Evolutionary conservation across 1,140 invertebrate species (phyloP).

Genomic region (Centruroides sculpturatus): DNA sequence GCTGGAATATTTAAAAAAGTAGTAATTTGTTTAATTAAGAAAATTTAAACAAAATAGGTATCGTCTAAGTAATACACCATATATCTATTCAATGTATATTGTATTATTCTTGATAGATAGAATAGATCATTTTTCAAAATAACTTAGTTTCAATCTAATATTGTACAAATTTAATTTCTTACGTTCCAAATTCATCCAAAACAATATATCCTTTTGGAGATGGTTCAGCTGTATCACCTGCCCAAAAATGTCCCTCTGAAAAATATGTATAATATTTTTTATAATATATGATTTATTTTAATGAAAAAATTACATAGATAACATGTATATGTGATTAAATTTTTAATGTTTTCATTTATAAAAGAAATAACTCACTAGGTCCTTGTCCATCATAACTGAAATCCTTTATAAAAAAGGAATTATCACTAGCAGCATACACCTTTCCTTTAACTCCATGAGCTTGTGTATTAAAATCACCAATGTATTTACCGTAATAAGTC

Average conservation of each 20-base stretch:
- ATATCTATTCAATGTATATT: no score
- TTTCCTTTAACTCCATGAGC: slow-evolving; percentile 58
- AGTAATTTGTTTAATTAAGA: no score
- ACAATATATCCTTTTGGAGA: slow-evolving; percentile 63
- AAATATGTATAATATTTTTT: neutral
- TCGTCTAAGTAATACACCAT: no score
- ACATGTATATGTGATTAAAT: no score
- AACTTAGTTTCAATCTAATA: no score
- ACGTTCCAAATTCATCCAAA: slow-evolving; percentile 41
- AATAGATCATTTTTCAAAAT: no score
- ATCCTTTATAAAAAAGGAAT: slow-evolving; percentile 63
- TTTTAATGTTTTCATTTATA: no score
- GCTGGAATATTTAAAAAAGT: no score
- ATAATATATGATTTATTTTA: no score
- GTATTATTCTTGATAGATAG: no score
- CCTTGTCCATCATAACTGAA: slow-evolving; percentile 79
- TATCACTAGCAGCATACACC: slow-evolving; percentile 71
- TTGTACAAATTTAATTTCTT: slow-evolving; percentile 4
- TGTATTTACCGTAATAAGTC: slow-evolving; percentile 10
- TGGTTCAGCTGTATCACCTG: slow-evolving; percentile 55
- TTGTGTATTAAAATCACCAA: slow-evolving; percentile 36
- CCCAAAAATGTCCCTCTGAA: slow-evolving; percentile 69
- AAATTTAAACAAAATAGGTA: no score
- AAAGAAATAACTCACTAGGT: slow-evolving; percentile 43
- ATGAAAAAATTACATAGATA: no score